Percentiles rank a stretch among this genome's conserved stretches.
These are phyloP conservation scores for Podargus strigoides DNA, from an alignment of 2,797 vertebrate genomes.

Conservation along the genomic window DNA sequence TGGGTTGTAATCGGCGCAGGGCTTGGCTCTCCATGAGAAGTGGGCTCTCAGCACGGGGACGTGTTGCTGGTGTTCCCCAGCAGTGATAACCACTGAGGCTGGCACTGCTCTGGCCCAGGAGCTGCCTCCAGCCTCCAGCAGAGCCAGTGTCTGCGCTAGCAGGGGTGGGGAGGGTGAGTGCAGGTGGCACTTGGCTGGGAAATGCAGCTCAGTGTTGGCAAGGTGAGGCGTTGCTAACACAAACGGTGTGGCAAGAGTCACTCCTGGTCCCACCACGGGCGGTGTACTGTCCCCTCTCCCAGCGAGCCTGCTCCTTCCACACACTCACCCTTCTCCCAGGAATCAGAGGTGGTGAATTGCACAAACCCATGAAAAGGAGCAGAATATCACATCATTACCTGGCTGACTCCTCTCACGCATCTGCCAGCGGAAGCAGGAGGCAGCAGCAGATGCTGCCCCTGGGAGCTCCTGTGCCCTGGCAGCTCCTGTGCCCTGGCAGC, in stretches of 20 bases:
- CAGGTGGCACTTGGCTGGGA: background rate
- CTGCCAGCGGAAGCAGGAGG: background rate
- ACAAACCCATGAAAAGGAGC: accelerated
- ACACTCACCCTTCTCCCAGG: accelerated
- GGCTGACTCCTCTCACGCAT: accelerated
- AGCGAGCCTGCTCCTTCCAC: background rate
- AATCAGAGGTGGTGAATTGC: accelerated
- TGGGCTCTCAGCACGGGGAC: accelerated
- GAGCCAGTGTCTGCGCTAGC: accelerated
- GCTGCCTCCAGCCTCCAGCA: background rate
- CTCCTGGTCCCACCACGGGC: background rate
- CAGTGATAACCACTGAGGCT: background rate
- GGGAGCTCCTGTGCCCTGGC: background rate
- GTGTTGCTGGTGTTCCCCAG: background rate
- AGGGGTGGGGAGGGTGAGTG: background rate
- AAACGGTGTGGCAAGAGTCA: accelerated
- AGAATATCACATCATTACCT: accelerated
- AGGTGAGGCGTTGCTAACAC: accelerated
- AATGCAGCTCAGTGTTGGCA: background rate
- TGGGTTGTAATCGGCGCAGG: background rate
- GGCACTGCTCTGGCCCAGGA: accelerated
- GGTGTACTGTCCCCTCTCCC: background rate
- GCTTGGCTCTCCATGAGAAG: background rate
- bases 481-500: accelerated
- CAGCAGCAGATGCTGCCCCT: background rate